Base-by-base conservation (phyloP, 2,113 vertebrate species). In the Cheilinus undulatus region DNA sequence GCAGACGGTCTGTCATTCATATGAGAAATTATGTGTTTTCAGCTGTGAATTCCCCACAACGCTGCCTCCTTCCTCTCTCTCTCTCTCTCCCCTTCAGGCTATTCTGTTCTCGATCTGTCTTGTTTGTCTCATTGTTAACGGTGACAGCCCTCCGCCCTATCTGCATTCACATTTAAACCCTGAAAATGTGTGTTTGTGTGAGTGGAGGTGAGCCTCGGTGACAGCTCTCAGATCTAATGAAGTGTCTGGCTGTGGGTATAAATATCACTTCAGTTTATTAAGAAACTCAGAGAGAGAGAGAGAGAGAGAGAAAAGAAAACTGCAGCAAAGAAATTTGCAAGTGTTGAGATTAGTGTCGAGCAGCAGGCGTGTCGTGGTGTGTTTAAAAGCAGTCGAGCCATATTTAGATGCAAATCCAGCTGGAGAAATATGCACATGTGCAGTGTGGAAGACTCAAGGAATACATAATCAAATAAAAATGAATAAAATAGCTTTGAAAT, bases 1-100 rank as follows among this genome's bases (percentile, higher is more conserved):
- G 54, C 58, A 88, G 66, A 60, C 83, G 48, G 20, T 75, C 60
- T 85, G 84, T 81, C 84, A 83, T n/a, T 86, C 76, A 85, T 34
- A 42, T 64, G 56, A 77, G 32, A 51, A 32, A 80, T 80, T 19
- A 73, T 59, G 38, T 66, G 72, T 69, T 70, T 86, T 67, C 56
- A 80, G 53, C 24, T 60, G 23, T 82, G 70, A 64, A 69, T 78
- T 38, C 23, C 23, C 59, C 1, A 23, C 58, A 27, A 2, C 53
- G 7, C 52, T 1, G 28, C 10, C 23, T 13, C 36, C 22, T 20
- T 10, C 6, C 11, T 5, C 43, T 17, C n/a, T 22, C 12, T 12
- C 20, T 20, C n/a, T 17, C 32, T 48, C 76, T 57, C n/a, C 27
- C 30, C 80, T 62, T 5, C 56, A 50, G 71, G 27, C 64, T 22